Base-by-base conservation (phyloP, 2,113 vertebrate species). In the Falcunculus frontatus region DNA sequence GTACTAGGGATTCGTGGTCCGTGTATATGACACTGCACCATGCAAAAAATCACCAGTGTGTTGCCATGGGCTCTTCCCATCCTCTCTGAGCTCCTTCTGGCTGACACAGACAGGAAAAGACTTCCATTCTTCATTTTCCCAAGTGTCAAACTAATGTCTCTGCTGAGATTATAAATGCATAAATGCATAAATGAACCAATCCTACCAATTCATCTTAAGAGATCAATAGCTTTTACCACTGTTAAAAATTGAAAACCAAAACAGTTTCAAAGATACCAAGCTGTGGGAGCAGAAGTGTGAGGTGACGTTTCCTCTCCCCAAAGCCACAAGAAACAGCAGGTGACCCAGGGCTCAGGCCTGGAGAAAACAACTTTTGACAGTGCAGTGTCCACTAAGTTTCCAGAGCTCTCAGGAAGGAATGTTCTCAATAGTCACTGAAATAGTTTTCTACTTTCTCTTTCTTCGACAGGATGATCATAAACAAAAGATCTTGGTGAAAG, bases 1-100 rank as follows among this genome's bases (percentile, higher is more conserved):
- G 32, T 44, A 27, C 20, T 5, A 4, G 37, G 13, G 22, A 33
- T 64, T 90, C 35, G 39, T 83, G 19, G 22, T 37, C 5, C 2
- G 0, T 56, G 15, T 13, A 16, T 44, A 20, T 0, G 4, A 32
- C 35, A 37, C 15, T 2, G 6, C 44, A n/a, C 5, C 44, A 60
- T 10, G 6, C 3, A 26, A 16, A 46, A 69, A 33, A 82, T 46
- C 68, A 75, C n/a, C 1, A 1, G 3, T 12, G 27, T 6, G 4
- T 47, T n/a, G 13, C 52, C 35, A 9, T 17, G 53, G 18, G 5
- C 30, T 72, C 35, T 89, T 65, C 59, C 21, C 16, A 32, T 55
- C 37, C 60, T 64, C 30, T 76, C 53, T 53, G 50, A 56, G 37
- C 23, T 55, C 22, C 23, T 82, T 79, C 53, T 82, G 35, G n/a